Evolutionary conservation across 2,888 invertebrate species (phyloP).

Genomic region (Blastobasis lacticolella): DNA sequence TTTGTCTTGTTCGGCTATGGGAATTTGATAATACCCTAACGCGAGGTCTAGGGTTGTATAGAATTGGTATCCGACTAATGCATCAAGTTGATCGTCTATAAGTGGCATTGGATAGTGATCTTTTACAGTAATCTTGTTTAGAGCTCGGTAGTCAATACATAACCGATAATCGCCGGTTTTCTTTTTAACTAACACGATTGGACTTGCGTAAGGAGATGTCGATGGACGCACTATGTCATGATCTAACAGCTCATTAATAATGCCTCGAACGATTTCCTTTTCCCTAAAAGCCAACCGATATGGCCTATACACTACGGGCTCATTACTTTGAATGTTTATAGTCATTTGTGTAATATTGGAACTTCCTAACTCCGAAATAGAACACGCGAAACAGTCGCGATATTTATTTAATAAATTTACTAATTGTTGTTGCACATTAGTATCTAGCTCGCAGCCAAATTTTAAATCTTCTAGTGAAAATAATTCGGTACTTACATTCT

Average conservation of each 20-base stretch:
- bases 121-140: constrained; percentile 10
- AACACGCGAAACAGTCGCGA: no score
- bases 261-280: constrained; percentile 5
- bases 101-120: constrained; percentile 9
- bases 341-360: constrained; percentile 7
- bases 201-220: constrained; percentile 6
- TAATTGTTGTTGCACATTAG: no score
- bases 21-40: no score
- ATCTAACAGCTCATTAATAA: constrained; percentile 5
- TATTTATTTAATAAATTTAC: no score
- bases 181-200: constrained; percentile 9
- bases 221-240: constrained; percentile 6
- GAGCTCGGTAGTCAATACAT: constrained; percentile 11
- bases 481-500: no score
- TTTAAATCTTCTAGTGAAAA: no score
- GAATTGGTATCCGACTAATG: no score
- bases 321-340: constrained; percentile 6
- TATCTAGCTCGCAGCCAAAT: no score
- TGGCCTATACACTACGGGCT: constrained; percentile 9
- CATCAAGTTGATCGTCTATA: constrained; percentile 10
- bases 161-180: constrained; percentile 17
- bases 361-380: constrained; percentile 6
- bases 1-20: constrained; percentile 6
- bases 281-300: constrained; percentile 8
- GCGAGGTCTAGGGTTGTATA: no score